phyloP scores from a whole-genome alignment of 2,797 vertebrate species.

The Urocyon cinereoargenteus region DNA sequence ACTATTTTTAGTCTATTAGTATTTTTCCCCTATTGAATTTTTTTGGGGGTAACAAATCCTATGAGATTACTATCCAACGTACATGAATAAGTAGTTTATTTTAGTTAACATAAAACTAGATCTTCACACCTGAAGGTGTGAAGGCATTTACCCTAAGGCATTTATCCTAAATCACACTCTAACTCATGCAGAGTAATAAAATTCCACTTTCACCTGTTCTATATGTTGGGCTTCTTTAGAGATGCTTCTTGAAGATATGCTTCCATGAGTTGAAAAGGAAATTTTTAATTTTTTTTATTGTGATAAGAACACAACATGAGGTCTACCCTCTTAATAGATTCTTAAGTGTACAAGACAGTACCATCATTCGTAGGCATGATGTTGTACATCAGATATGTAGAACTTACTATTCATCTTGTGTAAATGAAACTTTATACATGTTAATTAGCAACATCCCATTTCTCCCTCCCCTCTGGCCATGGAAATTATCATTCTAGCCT shows the following conservation, averaged over 20 bases:
- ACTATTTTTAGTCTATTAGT: background rate
- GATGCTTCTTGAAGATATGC: background rate
- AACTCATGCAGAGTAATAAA: background rate
- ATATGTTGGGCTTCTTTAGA: background rate
- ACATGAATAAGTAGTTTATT: background rate
- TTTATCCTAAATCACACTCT: background rate
- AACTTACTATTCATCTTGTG: background rate
- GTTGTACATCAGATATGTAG: background rate
- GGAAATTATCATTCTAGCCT: background rate
- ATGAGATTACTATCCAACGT: background rate
- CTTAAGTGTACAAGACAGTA: background rate
- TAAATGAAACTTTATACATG: background rate
- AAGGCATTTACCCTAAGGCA: background rate
- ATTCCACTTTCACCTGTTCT: background rate
- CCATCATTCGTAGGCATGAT: background rate
- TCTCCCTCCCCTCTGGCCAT: background rate
- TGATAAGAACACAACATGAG: background rate
- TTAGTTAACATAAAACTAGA: background rate
- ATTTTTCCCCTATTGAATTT: background rate
- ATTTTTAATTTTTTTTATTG: background rate
- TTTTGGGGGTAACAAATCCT: background rate
- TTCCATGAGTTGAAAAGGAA: background rate
- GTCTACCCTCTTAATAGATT: background rate
- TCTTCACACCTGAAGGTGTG: background rate
- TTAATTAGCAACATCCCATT: background rate